phyloP scores from a whole-genome alignment of 1,140 invertebrate species.

The Formica exsecta region DNA sequence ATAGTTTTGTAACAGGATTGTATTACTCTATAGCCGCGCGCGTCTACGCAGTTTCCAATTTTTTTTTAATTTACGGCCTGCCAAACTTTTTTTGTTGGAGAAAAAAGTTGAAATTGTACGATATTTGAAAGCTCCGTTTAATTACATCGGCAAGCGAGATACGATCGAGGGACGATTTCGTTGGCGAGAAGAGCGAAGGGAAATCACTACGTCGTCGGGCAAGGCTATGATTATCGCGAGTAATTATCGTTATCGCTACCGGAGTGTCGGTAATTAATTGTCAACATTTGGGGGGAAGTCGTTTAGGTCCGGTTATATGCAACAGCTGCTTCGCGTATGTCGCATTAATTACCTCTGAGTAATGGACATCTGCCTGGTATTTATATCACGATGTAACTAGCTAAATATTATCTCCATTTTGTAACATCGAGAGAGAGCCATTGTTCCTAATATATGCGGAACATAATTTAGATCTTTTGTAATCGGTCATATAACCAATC shows the following conservation, averaged over 20 bases:
- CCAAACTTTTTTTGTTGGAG: neutral
- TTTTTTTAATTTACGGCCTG: constrained; percentile 15
- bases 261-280: constrained; percentile 57
- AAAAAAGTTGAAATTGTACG: neutral
- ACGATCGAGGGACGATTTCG: neutral
- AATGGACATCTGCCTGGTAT: constrained; percentile 52
- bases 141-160: constrained; percentile 17
- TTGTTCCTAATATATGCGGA: constrained; percentile 18
- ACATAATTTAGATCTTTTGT: constrained; percentile 32
- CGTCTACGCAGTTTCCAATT: constrained; percentile 3
- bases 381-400: constrained; percentile 38
- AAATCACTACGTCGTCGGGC: neutral
- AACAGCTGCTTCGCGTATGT: constrained; percentile 51
- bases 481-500: constrained; percentile 13
- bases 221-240: constrained; percentile 41
- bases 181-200: neutral
- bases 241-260: constrained; percentile 50
- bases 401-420: constrained; percentile 52
- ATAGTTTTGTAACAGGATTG: neutral
- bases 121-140: constrained; percentile 1
- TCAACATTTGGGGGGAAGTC: constrained; percentile 54
- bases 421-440: constrained; percentile 23
- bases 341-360: constrained; percentile 55
- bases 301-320: constrained; percentile 4
- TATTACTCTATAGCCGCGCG: neutral